A percentile compares a stretch with the other conserved stretches of the same genome.
Conservation (phyloP, 2,888 invertebrate genomes). For the Lasioglossum zephyrum region DNA sequence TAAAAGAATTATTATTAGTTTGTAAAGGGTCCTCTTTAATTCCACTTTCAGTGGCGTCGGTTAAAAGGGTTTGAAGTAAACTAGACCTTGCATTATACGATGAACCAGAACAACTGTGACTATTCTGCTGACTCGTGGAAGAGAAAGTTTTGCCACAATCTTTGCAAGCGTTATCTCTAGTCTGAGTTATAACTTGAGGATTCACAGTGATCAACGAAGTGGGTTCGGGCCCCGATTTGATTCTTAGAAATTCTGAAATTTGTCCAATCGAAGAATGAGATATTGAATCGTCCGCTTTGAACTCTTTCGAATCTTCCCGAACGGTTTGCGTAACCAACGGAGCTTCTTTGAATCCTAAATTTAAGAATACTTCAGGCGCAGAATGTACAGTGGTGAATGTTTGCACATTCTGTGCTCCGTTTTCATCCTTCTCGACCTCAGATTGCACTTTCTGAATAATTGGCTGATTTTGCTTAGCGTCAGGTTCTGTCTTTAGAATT, state of each 20-base stretch:
- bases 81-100: conserved; percentile 35
- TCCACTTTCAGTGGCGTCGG: conserved; percentile 57
- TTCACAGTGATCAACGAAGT: conserved; percentile 80
- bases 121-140: conserved; percentile 77
- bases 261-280: conserved; percentile 81
- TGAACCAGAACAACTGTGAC: conserved; percentile 74
- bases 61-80: conserved; percentile 62
- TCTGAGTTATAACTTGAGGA: conserved; percentile 80
- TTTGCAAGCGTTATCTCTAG: conserved; percentile 76
- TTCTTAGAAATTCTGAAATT: conserved; percentile 82
- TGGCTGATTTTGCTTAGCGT: conserved; percentile 75
- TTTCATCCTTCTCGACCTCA: conserved; percentile 77
- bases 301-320: conserved; percentile 80
- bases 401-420: conserved; percentile 74
- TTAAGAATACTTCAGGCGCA: conserved; percentile 81
- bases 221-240: conserved; percentile 79
- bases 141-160: conserved; percentile 82
- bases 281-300: conserved; percentile 79
- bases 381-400: conserved; percentile 80
- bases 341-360: conserved; percentile 80
- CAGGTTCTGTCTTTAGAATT: conserved; percentile 75
- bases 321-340: conserved; percentile 74
- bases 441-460: conserved; percentile 77
- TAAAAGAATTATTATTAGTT: conserved; percentile 78
- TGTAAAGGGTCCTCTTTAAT: conserved; percentile 74